Evolutionary conservation across 2,113 vertebrate species (phyloP).

Genomic region (Echinops telfairi): DNA sequence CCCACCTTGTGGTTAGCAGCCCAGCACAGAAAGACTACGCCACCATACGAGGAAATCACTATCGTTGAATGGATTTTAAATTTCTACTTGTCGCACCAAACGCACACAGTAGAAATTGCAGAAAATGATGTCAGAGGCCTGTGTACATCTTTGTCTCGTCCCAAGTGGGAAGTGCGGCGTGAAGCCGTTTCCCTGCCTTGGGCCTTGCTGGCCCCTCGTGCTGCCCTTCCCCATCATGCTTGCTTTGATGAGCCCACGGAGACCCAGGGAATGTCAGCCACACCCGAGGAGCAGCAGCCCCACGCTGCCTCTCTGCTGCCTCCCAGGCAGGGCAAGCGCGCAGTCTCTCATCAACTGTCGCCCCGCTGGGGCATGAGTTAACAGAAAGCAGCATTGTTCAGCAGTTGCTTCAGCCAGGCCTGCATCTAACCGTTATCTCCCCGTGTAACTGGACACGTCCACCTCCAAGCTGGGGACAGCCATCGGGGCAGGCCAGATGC

Average conservation of each 20-base stretch:
- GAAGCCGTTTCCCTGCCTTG: background rate
- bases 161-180: no score
- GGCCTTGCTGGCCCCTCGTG: rapidly evolving
- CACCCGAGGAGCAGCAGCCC: background rate
- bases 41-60: background rate
- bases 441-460: conserved; percentile 63
- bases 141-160: background rate
- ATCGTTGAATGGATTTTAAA: background rate
- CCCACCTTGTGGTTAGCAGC: no score
- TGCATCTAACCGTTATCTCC: conserved; percentile 11
- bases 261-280: background rate
- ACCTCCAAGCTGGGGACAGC: conserved; percentile 33
- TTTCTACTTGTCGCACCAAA: conserved; percentile 10
- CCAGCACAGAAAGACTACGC: no score
- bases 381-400: conserved; percentile 60
- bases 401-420: background rate
- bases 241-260: background rate
- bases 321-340: rapidly evolving
- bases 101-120: background rate
- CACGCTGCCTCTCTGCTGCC: background rate
- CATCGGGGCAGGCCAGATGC: conserved; percentile 52
- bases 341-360: background rate
- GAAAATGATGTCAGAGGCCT: background rate
- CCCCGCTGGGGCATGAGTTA: background rate
- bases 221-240: background rate